Base-by-base conservation (phyloP, 2,113 vertebrate species). In the Notarius lentiginosus region DNA sequence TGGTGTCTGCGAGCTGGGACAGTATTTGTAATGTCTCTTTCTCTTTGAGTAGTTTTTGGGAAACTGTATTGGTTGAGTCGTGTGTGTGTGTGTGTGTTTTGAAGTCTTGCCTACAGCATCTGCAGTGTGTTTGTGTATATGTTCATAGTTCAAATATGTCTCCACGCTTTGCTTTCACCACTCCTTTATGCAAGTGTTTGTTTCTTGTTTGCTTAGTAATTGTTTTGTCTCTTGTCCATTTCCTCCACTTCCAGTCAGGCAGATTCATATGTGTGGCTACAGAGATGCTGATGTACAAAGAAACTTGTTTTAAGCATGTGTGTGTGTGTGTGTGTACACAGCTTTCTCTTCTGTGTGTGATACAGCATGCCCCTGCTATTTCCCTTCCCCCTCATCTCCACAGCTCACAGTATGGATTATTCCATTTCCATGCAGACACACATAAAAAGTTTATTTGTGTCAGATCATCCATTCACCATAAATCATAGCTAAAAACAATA, bases 321-420 rank as follows among this genome's bases (percentile, higher is more conserved):
- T 24, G n/a, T 65, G n/a, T 55, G 5, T 79, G 49, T 68, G 61
- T 66, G 34, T 34, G 68, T 84, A 68, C 47, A 27, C 27, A 34
- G 60, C 73, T 81, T 87, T 83, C 82, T 66, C 66, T 75, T 53
- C n/a, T 15, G 47, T 73, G 75, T 84, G 85, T 84, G 73, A 79
- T 83, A 20, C 83, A 73, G 70, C 30, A 60, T 75, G 68, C 30
- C 27, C 77, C 15, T 79, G 77, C 30, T 80, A 41, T 60, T 60
- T 73, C 70, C 83, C 70, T 2, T 84, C 70, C 83, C 83, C 68
- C 55, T 76, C 24, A 47, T 61, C 70, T 76, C 83, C 63, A 58
- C 20, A 18, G 53, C 83, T 72, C 53, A 76, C 68, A 11, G 34
- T 22, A 84, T 84, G 20, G 83, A 73, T 84, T 73, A 84, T 84